Evolutionary conservation across 2,113 vertebrate genomes (phyloP).

Genomic region (Sigmodon hispidus): DNA sequence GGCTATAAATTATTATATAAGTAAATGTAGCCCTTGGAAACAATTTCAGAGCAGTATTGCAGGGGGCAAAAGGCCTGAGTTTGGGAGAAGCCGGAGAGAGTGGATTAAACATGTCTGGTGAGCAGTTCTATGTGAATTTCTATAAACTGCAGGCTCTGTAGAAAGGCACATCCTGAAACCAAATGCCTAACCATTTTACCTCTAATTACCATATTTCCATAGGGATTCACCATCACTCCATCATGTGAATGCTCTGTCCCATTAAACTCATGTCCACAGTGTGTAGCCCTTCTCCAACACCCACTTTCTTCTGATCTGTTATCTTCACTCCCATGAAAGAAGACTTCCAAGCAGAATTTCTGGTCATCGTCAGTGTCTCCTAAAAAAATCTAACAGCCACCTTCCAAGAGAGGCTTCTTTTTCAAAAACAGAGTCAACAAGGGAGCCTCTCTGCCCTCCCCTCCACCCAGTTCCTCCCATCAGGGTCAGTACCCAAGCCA

Average conservation of each 20-base stretch:
- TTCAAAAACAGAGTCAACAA: background rate
- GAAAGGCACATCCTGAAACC: background rate
- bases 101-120: background rate
- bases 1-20: background rate
- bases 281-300: background rate
- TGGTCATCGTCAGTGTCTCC: background rate
- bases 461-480: background rate
- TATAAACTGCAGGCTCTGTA: background rate
- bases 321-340: background rate
- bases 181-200: background rate
- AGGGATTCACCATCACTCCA: background rate
- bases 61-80: background rate
- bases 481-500: accelerated
- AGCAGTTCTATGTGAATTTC: background rate
- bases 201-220: background rate
- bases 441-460: background rate
- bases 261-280: background rate
- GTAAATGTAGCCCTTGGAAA: background rate
- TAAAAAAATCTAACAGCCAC: background rate
- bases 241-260: background rate
- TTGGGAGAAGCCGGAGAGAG: background rate
- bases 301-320: background rate
- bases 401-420: background rate
- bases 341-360: background rate
- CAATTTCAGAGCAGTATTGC: background rate